Conservation (phyloP, 2,888 invertebrate genomes). For the Hypomecis punctinalis region DNA sequence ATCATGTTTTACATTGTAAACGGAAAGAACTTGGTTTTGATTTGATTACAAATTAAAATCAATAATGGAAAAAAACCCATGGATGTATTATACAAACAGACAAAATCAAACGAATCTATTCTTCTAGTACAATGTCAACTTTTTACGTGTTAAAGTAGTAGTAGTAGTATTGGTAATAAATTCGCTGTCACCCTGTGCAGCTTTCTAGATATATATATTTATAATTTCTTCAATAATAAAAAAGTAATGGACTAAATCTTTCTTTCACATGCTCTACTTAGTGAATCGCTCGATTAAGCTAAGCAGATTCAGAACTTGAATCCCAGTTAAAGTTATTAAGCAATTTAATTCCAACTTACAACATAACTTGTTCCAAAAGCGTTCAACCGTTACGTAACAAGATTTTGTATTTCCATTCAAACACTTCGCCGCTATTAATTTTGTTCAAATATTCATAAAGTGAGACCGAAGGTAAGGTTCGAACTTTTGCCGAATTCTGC, state of each 20-base stretch:
- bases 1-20: background rate
- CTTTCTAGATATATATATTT: too few relatives aligned
- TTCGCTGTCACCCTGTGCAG: too few relatives aligned
- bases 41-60: background rate
- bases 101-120: too few relatives aligned
- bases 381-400: slow-evolving; percentile 16
- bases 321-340: slow-evolving; percentile 1
- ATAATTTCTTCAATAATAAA: too few relatives aligned
- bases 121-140: too few relatives aligned
- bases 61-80: too few relatives aligned
- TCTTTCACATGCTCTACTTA: too few relatives aligned
- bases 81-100: too few relatives aligned
- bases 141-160: too few relatives aligned
- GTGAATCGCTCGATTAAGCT: background rate
- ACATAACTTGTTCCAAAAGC: slow-evolving; percentile 2
- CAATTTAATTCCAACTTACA: slow-evolving; percentile 7
- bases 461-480: slow-evolving; percentile 22
- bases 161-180: too few relatives aligned
- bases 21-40: too few relatives aligned
- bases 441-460: slow-evolving; percentile 34
- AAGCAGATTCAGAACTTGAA: background rate
- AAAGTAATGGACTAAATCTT: too few relatives aligned
- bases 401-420: slow-evolving; percentile 30
- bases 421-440: slow-evolving; percentile 32
- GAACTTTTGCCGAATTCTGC: slow-evolving; percentile 17